Percentiles rank a stretch among this genome's conserved stretches.
Conservation (phyloP, 2,113 vertebrate species). For the Lophochroa leadbeateri region DNA sequence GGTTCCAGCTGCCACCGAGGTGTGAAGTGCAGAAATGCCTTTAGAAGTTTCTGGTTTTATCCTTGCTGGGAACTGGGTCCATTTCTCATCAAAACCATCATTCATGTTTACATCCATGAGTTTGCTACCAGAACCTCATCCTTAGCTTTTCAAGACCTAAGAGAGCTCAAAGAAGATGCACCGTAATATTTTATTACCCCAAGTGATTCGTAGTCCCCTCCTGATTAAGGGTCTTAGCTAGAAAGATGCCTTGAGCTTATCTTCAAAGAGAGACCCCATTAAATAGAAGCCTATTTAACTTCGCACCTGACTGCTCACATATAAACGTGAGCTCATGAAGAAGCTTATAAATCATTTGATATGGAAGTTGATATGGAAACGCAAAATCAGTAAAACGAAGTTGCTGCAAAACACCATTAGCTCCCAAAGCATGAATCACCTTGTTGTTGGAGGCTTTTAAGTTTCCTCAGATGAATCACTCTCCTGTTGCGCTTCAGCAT, state of each 20-base stretch:
- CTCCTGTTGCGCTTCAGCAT: background rate
- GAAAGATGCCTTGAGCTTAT: background rate
- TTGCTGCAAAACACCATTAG: background rate
- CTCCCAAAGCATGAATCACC: conserved; percentile 3
- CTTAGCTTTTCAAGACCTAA: background rate
- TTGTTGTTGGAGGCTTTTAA: background rate
- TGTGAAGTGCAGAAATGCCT: background rate
- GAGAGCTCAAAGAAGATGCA: background rate
- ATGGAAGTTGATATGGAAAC: conserved; percentile 24
- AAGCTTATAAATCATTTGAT: background rate
- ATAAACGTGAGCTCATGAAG: background rate
- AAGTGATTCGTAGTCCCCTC: background rate
- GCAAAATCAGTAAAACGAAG: background rate
- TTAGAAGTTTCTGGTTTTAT: background rate
- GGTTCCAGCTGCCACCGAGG: background rate
- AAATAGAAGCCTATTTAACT: rapidly evolving
- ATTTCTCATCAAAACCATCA: background rate
- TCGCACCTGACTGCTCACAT: background rate
- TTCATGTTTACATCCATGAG: rapidly evolving
- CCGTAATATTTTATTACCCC: background rate
- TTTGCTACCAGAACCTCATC: background rate
- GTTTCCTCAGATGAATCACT: background rate
- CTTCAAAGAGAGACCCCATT: background rate
- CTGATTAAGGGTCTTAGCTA: background rate
- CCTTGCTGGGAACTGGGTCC: background rate